These are phyloP conservation scores for Asteroscopus sphinx DNA, from an alignment of 2,888 invertebrate species.

Conservation along the genomic window DNA sequence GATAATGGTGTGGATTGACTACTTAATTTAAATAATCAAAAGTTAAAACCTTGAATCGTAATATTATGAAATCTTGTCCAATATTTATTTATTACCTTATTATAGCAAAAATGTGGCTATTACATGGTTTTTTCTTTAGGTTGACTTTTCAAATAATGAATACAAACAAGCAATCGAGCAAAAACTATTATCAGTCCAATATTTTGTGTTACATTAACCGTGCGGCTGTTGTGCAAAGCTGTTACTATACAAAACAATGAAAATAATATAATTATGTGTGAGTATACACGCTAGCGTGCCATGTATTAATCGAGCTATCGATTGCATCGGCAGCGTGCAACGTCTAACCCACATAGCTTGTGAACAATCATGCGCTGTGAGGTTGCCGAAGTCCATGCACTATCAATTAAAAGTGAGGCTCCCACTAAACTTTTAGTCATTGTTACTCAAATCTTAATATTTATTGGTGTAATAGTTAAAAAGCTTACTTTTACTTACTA, in stretches of 20 bases:
- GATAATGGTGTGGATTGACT: conserved; percentile 37
- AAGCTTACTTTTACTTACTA: too few species aligned
- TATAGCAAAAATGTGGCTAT: conserved; percentile 12
- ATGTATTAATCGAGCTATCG: conserved; percentile 63
- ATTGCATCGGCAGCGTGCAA: conserved; percentile 61
- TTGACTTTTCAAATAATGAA: conserved; percentile 14
- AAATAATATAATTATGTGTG: conserved; percentile 49
- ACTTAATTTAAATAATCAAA: conserved; percentile 39
- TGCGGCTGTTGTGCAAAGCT: conserved; percentile 49
- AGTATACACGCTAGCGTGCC: conserved; percentile 46
- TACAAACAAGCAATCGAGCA: conserved; percentile 18
- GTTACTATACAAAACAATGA: conserved; percentile 50
- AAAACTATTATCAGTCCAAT: conserved; percentile 18
- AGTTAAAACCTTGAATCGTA: conserved; percentile 36
- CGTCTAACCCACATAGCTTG: conserved; percentile 66
- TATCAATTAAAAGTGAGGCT: background rate
- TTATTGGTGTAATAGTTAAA: too few species aligned
- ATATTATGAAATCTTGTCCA: conserved; percentile 31
- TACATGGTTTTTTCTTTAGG: background rate
- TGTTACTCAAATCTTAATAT: background rate
- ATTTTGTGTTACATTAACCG: conserved; percentile 34
- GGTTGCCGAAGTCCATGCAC: background rate
- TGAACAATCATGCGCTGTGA: conserved; percentile 47
- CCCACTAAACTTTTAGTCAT: background rate
- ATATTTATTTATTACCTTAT: too few species aligned